These are phyloP conservation scores for Strigamia maritima DNA, from an alignment of 2,888 invertebrate species.

Conservation along the genomic window DNA sequence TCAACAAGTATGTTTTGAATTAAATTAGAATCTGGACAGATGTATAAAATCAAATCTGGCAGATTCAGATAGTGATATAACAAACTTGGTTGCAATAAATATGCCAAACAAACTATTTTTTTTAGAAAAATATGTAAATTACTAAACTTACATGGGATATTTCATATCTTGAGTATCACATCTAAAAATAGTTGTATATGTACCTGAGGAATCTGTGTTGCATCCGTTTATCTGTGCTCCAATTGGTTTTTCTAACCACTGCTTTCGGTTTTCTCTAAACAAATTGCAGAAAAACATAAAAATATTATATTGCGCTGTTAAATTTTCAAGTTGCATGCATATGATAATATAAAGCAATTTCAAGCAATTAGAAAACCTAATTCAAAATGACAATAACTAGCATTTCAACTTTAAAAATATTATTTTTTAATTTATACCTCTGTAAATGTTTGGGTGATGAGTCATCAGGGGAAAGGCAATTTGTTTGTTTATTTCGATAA, in stretches of 20 bases:
- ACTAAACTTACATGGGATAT: too few relatives aligned
- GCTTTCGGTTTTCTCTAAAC: neutral
- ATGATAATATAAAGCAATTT: neutral
- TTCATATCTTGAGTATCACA: too few relatives aligned
- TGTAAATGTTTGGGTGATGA: neutral
- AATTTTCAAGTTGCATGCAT: too few relatives aligned
- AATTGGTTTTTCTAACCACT: neutral
- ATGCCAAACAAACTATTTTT: too few relatives aligned
- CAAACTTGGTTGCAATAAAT: too few relatives aligned
- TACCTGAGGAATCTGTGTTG: neutral
- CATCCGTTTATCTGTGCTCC: neutral
- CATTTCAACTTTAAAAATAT: neutral
- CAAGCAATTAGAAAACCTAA: too few relatives aligned
- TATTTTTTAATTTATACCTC: neutral
- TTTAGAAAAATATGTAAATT: too few relatives aligned
- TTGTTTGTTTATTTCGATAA: slow-evolving; percentile 52
- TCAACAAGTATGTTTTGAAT: too few relatives aligned
- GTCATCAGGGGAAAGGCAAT: slow-evolving; percentile 51
- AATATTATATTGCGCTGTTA: neutral
- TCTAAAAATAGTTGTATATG: too few relatives aligned
- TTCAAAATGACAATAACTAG: neutral
- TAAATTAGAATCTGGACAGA: too few relatives aligned
- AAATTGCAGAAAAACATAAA: neutral
- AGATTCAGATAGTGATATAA: too few relatives aligned
- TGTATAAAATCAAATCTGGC: too few relatives aligned